Percentiles rank a stretch among this genome's conserved stretches.
Conservation (phyloP, 2,888 invertebrate species). For the Gasteruption jaculator region DNA sequence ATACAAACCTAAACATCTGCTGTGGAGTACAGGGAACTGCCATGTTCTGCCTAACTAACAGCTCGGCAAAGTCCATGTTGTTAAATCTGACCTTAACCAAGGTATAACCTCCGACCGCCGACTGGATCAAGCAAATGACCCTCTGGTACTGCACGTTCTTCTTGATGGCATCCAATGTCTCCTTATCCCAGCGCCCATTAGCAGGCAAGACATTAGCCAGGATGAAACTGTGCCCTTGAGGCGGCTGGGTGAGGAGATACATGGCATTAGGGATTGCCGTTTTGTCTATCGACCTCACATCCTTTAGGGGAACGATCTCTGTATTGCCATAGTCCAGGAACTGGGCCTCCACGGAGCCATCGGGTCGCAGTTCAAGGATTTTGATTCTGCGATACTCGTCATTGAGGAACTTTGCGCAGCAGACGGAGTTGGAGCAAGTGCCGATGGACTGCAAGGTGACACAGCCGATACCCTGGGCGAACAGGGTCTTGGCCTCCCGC, state of each 20-base stretch:
- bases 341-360: constrained; percentile 61
- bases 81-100: constrained; percentile 34
- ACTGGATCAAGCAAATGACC: constrained; percentile 36
- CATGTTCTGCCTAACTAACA: constrained; percentile 30
- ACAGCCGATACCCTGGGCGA: constrained; percentile 50
- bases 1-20: constrained; percentile 33
- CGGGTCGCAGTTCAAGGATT: constrained; percentile 54
- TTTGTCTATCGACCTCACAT: constrained; percentile 59
- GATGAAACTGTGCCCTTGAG: constrained; percentile 61
- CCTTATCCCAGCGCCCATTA: constrained; percentile 57
- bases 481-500: constrained; percentile 53
- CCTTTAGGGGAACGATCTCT: constrained; percentile 58
- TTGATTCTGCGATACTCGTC: constrained; percentile 64
- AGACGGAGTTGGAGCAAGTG: constrained; percentile 56
- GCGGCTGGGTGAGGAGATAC: constrained; percentile 50
- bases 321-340: constrained; percentile 68
- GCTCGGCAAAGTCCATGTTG: constrained; percentile 31
- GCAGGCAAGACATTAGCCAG: constrained; percentile 57
- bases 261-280: constrained; percentile 54
- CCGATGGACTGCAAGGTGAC: constrained; percentile 30
- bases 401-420: constrained; percentile 66
- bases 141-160: constrained; percentile 50
- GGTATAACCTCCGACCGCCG: constrained; percentile 19
- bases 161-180: constrained; percentile 49
- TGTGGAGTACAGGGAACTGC: constrained; percentile 30